Percentiles rank a stretch among this genome's conserved stretches.
These are phyloP conservation scores for Zalophus californianus DNA, from an alignment of 2,797 vertebrate genomes.

Conservation along the genomic window DNA sequence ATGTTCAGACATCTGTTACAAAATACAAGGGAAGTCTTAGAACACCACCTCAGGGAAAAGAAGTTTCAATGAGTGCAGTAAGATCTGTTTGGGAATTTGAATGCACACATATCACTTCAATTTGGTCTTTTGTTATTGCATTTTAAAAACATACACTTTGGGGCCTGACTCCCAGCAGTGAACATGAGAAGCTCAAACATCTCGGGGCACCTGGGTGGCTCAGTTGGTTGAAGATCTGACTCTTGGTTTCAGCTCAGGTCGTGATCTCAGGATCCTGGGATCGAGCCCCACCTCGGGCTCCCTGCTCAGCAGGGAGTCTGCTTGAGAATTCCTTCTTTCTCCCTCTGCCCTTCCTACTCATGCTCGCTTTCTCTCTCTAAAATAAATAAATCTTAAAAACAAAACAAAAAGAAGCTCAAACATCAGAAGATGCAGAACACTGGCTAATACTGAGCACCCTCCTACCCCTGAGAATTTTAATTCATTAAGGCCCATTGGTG, in stretches of 20 bases:
- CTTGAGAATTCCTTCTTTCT: background rate
- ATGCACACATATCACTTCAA: background rate
- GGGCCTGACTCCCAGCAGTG: background rate
- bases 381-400: no score
- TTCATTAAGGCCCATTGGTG: background rate
- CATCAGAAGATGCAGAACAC: background rate
- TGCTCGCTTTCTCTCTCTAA: background rate
- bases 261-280: background rate
- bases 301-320: background rate
- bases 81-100: background rate
- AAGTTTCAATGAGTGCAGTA: background rate
- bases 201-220: background rate
- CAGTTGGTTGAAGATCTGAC: background rate
- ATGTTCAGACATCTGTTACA: slow-evolving; percentile 7
- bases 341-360: background rate
- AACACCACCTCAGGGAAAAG: background rate
- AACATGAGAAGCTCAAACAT: background rate
- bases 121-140: background rate
- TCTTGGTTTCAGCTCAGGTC: background rate
- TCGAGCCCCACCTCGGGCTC: background rate
- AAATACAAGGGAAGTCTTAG: background rate
- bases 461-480: background rate
- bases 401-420: background rate
- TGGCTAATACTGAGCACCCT: background rate
- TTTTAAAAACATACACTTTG: background rate